phyloP scores from a whole-genome alignment of 2,888 invertebrate species.

The Nomada fucata region DNA sequence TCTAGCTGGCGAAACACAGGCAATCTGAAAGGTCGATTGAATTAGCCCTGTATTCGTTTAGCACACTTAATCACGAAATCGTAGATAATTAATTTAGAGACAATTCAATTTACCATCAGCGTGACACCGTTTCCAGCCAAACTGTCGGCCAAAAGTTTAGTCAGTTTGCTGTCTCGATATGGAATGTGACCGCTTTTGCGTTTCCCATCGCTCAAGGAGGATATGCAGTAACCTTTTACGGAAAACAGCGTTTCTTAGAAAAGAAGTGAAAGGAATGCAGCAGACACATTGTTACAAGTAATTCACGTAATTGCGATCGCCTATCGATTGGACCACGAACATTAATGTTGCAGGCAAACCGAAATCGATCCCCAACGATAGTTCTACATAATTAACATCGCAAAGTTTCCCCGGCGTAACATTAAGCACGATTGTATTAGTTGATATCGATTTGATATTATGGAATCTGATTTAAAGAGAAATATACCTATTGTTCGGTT shows the following conservation, averaged over 20 bases:
- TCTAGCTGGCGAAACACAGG: constrained; percentile 95
- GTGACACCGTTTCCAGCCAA: constrained; percentile 97
- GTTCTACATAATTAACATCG: constrained; percentile 47
- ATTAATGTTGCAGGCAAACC: constrained; percentile 12
- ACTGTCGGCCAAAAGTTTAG: constrained; percentile 96
- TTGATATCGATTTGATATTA: neutral
- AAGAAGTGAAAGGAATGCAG: neutral
- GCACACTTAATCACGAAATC: neutral
- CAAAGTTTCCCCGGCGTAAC: constrained; percentile 29
- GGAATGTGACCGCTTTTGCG: constrained; percentile 94
- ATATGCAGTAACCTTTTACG: constrained; percentile 94
- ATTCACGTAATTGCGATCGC: constrained; percentile 13
- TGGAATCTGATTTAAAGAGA: no score
- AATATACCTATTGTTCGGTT: no score
- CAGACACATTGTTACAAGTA: neutral
- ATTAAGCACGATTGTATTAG: neutral
- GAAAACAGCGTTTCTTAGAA: constrained; percentile 10
- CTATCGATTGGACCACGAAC: constrained; percentile 46
- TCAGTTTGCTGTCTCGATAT: constrained; percentile 96
- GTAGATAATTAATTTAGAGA: neutral
- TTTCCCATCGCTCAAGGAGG: constrained; percentile 93
- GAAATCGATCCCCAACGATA: constrained; percentile 51
- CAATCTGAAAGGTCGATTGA: constrained; percentile 88
- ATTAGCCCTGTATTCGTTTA: no score
- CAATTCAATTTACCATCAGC: constrained; percentile 89